Evolutionary conservation across 2,113 vertebrate genomes (phyloP).

Genomic region (Bufo gargarizans): DNA sequence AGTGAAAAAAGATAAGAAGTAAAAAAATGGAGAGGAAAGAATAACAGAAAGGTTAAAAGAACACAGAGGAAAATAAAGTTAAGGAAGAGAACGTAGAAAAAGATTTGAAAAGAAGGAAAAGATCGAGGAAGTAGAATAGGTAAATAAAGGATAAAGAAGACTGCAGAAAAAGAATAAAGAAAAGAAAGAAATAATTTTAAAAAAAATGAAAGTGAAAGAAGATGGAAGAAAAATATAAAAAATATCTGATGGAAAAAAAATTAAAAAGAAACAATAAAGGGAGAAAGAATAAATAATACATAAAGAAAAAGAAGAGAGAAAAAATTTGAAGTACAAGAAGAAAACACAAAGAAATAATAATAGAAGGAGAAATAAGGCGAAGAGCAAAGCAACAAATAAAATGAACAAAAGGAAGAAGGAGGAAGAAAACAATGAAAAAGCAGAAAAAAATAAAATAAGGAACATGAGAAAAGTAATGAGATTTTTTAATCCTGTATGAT

Average conservation of each 20-base stretch:
- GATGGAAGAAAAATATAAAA: background rate
- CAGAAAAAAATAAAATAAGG: background rate
- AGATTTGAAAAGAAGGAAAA: background rate
- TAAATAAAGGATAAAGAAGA: background rate
- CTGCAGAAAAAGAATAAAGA: background rate
- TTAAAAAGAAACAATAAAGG: background rate
- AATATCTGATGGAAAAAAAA: background rate
- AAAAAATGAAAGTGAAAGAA: background rate
- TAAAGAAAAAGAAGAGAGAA: background rate
- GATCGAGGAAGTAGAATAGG: background rate
- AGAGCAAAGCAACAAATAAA: background rate
- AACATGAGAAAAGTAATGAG: background rate
- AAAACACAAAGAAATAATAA: background rate
- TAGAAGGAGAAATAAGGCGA: background rate
- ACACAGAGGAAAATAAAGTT: background rate
- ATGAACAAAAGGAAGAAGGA: background rate
- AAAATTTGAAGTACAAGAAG: background rate
- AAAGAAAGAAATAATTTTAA: background rate
- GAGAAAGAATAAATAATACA: background rate
- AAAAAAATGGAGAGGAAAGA: background rate
- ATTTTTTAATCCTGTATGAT: conserved; percentile 1
- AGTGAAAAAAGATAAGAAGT: background rate
- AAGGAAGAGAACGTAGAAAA: background rate
- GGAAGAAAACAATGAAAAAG: background rate
- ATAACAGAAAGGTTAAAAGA: background rate